Base-by-base conservation (phyloP, 2,797 vertebrate genomes). In the Pangasius sanitwongsei region DNA sequence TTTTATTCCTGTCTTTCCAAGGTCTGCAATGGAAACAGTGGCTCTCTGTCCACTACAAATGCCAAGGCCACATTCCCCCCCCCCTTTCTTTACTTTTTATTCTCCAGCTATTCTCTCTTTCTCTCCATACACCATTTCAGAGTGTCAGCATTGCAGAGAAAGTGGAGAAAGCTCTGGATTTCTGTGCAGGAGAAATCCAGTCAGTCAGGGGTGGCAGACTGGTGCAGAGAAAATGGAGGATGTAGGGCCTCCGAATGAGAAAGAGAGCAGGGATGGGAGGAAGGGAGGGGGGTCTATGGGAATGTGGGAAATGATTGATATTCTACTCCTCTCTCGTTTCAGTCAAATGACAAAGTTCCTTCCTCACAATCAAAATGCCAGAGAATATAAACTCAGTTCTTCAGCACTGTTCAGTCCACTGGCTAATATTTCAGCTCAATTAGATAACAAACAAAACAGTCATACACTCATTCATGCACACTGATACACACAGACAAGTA, bases 271-370 rank as follows among this genome's bases (percentile, higher is more conserved):
- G n/a, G 63, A 85, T 2, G 50, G 28, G 89, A 59, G n/a, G 31
- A 50, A 41, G 82, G 53, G 44, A 34, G 85, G 57, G 67, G 72
- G 77, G 55, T 85, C 72, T 87, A 74, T 86, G 57, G 63, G 77
- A 67, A 53, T 23, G 77, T 75, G 77, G 41, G 31, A 77, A 93
- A 93, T 92, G 92, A 95, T 95, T 96, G 92, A 95, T 94, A 95
- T 95, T 96, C 93, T 8, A 18, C 91, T 88, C 91, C 34, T 82
- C 90, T 94, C 92, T 90, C 75, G 87, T 94, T 94, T 91, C 90
- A 92, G 92, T 94, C 89, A 92, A 92, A 93, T 91, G 90, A 93
- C 92, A 92, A 89, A 93, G 91, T 92, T 92, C 89, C 83, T 86
- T 77, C 48, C 87, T 90, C 83, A 77, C 85, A 67, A 85, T 89